A percentile compares a stretch with the other conserved stretches of the same genome.
Evolutionary conservation across 2,113 vertebrate genomes (phyloP).

Genomic region (Ciconia maguari): DNA sequence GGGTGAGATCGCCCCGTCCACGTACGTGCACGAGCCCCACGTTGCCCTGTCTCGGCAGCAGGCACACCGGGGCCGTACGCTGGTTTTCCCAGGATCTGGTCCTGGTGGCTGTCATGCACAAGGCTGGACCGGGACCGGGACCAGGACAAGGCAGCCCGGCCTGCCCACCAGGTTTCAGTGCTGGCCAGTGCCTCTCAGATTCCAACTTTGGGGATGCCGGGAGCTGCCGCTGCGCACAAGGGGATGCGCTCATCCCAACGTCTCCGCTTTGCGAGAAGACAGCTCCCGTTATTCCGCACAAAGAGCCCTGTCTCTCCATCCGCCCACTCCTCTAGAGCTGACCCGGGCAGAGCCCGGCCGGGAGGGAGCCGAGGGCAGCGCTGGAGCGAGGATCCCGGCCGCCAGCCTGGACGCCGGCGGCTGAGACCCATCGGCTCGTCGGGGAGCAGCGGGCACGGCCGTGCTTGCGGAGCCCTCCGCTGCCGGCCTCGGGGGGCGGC

Average conservation of each 20-base stretch:
- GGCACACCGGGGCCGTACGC: accelerated
- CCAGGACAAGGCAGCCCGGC: accelerated
- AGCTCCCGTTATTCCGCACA: accelerated
- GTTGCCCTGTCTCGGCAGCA: background rate
- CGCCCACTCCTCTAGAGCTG: accelerated
- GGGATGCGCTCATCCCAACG: accelerated
- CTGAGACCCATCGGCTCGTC: too few relatives aligned
- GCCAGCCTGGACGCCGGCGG: accelerated
- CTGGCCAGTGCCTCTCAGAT: accelerated
- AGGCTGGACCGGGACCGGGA: background rate
- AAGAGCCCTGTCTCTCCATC: accelerated
- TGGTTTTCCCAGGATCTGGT: accelerated
- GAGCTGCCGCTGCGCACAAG: accelerated
- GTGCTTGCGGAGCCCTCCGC: accelerated
- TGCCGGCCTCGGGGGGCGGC: background rate
- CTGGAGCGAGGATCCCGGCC: background rate
- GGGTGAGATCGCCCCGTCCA: background rate
- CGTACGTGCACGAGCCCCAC: accelerated
- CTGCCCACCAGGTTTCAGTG: background rate
- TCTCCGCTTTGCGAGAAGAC: accelerated
- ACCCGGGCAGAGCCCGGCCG: background rate
- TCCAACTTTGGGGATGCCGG: accelerated
- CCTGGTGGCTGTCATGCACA: accelerated
- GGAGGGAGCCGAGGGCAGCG: background rate
- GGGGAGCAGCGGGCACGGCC: background rate